Evolutionary conservation across 2,888 invertebrate species (phyloP).

Genomic region (Epiperipatus broadwayi): DNA sequence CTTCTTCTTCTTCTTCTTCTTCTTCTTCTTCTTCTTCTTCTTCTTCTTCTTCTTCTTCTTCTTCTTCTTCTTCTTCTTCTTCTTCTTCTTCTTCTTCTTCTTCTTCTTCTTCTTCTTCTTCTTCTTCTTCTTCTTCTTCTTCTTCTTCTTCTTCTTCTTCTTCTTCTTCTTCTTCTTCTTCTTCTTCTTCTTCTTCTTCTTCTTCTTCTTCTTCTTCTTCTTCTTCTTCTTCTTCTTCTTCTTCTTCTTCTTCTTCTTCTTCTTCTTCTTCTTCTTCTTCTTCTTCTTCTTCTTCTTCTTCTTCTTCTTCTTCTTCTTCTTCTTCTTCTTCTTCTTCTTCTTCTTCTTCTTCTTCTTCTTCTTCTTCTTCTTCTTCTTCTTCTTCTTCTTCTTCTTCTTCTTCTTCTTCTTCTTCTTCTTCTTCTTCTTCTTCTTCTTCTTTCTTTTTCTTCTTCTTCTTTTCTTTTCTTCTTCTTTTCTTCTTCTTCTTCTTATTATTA

Average conservation of each 20-base stretch:
- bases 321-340: conserved; percentile 9
- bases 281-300: conserved; percentile 9
- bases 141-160: conserved; percentile 8
- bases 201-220: conserved; percentile 5
- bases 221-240: conserved; percentile 8
- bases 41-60: conserved; percentile 10
- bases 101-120: conserved; percentile 9
- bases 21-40: conserved; percentile 10
- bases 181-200: conserved; percentile 4
- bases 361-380: conserved; percentile 9
- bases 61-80: conserved; percentile 9
- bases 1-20: conserved; percentile 8
- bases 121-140: conserved; percentile 9
- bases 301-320: conserved; percentile 10
- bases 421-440: conserved; percentile 8
- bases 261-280: conserved; percentile 8
- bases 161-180: conserved; percentile 8
- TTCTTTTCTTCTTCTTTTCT: neutral
- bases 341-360: conserved; percentile 10
- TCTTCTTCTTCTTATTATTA: too few species aligned
- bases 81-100: conserved; percentile 9
- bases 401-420: conserved; percentile 9
- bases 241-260: conserved; percentile 7
- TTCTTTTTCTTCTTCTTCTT: conserved; percentile 5
- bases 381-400: conserved; percentile 8